These are phyloP conservation scores for Falco novaeseelandiae DNA, from an alignment of 2,797 vertebrate genomes.

Conservation along the genomic window DNA sequence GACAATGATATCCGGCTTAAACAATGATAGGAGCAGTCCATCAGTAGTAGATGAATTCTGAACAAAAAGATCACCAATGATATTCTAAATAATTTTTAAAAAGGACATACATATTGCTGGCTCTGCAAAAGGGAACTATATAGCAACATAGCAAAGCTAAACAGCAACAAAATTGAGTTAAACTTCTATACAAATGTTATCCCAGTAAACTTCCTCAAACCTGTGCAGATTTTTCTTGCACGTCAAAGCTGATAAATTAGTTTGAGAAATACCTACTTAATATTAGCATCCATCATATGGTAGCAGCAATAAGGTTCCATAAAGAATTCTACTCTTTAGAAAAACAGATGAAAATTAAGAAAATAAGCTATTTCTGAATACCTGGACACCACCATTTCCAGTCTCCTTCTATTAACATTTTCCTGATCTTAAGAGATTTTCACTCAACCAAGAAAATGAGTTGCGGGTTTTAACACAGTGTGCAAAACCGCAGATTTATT, in stretches of 20 bases:
- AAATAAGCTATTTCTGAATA: not conserved
- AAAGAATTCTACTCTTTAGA: not conserved
- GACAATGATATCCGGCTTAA: not conserved
- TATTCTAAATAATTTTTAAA: not conserved
- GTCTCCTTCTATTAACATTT: not conserved
- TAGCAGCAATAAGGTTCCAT: not conserved
- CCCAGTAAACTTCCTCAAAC: not conserved
- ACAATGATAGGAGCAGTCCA: not conserved
- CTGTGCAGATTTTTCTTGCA: not conserved
- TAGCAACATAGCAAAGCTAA: not conserved
- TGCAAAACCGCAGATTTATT: not conserved
- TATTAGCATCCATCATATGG: not conserved
- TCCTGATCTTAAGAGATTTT: not conserved
- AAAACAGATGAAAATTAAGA: not conserved
- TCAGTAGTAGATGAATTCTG: not conserved
- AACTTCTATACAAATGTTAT: not conserved
- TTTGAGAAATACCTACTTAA: not conserved
- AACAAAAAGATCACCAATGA: not conserved
- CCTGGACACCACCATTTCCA: not conserved
- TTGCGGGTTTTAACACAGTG: not conserved
- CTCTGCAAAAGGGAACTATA: not conserved
- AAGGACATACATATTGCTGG: not conserved
- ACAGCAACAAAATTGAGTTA: not conserved
- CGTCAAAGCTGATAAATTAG: not conserved
- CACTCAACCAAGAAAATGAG: not conserved